phyloP scores from a whole-genome alignment of 2,797 vertebrate genomes.

The Orestias chungarensis region DNA sequence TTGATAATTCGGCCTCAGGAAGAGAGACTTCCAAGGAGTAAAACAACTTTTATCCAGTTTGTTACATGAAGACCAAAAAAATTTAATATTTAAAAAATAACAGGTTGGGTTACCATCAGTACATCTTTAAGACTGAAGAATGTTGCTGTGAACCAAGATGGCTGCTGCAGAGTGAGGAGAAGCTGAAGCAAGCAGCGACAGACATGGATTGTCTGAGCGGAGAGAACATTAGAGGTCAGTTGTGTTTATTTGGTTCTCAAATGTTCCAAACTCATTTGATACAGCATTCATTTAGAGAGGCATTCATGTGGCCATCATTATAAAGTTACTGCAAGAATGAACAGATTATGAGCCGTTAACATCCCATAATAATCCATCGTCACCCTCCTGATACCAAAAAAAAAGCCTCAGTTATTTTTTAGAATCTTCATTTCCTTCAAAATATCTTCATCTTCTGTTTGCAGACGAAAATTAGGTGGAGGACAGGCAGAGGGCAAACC shows the following conservation, averaged over 20 bases:
- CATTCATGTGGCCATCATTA: not conserved
- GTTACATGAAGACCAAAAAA: too few relatives aligned
- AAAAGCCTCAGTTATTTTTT: not conserved
- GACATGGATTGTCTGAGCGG: too few relatives aligned
- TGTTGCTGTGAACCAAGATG: too few relatives aligned
- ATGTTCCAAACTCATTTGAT: not conserved
- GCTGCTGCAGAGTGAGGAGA: too few relatives aligned
- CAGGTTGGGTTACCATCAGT: too few relatives aligned
- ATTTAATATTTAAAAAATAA: too few relatives aligned
- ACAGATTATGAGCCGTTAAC: not conserved
- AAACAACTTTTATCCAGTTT: too few relatives aligned
- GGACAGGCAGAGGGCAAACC: not conserved
- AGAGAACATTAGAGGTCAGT: not conserved
- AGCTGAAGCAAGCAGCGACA: too few relatives aligned
- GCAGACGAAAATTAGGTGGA: not conserved
- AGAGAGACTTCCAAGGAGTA: too few relatives aligned
- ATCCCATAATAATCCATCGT: not conserved
- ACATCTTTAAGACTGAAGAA: too few relatives aligned
- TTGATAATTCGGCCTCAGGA: too few relatives aligned
- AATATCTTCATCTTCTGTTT: not conserved
- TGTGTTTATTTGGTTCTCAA: not conserved
- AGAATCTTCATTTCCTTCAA: not conserved
- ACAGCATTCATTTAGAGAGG: not conserved
- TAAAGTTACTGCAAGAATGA: not conserved
- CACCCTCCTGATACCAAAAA: not conserved